Evolutionary conservation across 1,140 invertebrate genomes (phyloP).

Genomic region (Plutomurus gul): DNA sequence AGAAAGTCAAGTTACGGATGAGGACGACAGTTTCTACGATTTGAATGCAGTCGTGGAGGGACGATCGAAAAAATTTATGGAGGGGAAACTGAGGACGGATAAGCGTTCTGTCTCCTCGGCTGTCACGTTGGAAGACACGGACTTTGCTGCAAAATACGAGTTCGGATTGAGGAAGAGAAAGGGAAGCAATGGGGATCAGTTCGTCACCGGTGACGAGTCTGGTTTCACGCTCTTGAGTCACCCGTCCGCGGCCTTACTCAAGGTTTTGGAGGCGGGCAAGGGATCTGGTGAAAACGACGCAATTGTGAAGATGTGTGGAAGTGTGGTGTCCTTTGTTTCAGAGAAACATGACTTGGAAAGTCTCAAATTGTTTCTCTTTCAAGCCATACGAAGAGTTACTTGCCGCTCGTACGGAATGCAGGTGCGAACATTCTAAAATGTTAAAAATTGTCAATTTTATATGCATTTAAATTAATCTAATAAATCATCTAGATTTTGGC

Average conservation of each 20-base stretch:
- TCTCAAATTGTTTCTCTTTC: conserved; percentile 79
- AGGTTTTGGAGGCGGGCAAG: conserved; percentile 60
- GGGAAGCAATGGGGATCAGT: conserved; percentile 49
- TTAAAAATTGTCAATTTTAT: too few species aligned
- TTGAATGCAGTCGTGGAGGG: neutral
- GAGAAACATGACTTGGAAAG: conserved; percentile 83
- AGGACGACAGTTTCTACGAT: conserved; percentile 38
- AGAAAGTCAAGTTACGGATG: conserved; percentile 38
- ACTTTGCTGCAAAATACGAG: conserved; percentile 18
- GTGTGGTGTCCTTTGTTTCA: conserved; percentile 78
- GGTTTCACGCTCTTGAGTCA: conserved; percentile 8
- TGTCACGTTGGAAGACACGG: conserved; percentile 33
- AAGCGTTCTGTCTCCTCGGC: conserved; percentile 44
- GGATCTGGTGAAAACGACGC: conserved; percentile 33
- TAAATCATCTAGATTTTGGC: conserved; percentile 75
- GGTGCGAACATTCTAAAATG: conserved; percentile 56
- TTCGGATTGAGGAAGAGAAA: conserved; percentile 29
- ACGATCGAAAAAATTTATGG: neutral
- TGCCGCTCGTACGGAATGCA: conserved; percentile 86
- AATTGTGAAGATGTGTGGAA: conserved; percentile 43
- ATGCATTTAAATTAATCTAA: neutral
- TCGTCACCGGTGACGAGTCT: neutral
- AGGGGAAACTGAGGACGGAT: conserved; percentile 39
- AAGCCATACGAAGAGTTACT: conserved; percentile 78
- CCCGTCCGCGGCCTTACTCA: conserved; percentile 42